A percentile compares a stretch with the other conserved stretches of the same genome.
Conservation (phyloP, 2,888 invertebrate genomes). For the Thymelicus lineola region DNA sequence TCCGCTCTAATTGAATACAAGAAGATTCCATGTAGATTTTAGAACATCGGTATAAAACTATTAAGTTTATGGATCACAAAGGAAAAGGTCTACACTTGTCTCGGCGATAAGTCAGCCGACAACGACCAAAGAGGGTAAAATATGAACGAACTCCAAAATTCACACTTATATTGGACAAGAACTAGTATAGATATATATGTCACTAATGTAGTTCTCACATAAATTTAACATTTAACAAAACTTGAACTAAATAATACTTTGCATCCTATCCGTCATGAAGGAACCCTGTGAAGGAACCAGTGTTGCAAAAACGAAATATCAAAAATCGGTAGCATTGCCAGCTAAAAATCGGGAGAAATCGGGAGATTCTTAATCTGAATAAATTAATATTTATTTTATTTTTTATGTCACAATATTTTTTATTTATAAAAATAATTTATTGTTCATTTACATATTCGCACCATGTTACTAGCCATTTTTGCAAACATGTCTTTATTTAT, state of each 20-base stretch:
- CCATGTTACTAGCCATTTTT: no score
- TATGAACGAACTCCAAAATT: neutral
- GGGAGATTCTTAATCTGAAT: no score
- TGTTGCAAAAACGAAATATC: no score
- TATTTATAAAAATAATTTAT: no score
- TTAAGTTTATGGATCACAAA: constrained; percentile 76
- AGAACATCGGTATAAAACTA: constrained; percentile 42
- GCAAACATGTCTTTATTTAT: no score
- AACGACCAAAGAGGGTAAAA: constrained; percentile 1
- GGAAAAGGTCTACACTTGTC: constrained; percentile 62
- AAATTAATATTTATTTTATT: no score
- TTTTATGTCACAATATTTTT: no score
- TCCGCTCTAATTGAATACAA: constrained; percentile 4
- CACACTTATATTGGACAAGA: neutral
- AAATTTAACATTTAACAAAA: constrained; percentile 9
- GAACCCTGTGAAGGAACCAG: no score
- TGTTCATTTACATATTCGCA: no score
- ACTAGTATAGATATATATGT: neutral
- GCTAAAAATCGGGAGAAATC: no score
- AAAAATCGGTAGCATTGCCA: no score
- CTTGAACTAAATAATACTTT: constrained; percentile 13
- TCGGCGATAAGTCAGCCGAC: constrained; percentile 23
- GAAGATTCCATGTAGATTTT: constrained; percentile 11
- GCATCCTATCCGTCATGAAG: constrained; percentile 29
- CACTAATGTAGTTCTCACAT: constrained; percentile 4